A percentile compares a stretch with the other conserved stretches of the same genome.
Conservation (phyloP, 2,797 vertebrate genomes). For the Picus viridis region DNA sequence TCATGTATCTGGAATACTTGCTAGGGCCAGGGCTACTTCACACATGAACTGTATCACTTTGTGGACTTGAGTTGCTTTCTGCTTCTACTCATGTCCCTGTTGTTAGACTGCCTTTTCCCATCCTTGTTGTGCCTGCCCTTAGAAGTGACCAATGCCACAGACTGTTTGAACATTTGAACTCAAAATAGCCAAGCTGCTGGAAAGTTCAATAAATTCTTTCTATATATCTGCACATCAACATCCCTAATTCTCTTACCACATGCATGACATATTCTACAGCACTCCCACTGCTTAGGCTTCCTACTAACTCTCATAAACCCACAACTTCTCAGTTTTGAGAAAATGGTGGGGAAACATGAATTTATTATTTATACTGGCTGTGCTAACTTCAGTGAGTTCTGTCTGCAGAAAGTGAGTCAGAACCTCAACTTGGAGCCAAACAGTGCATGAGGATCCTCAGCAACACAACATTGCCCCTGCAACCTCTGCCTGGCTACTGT, state of each 20-base stretch:
- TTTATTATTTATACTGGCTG: background rate
- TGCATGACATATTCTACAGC: background rate
- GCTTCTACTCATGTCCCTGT: background rate
- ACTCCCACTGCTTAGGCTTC: background rate
- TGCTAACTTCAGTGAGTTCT: background rate
- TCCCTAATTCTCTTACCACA: slow-evolving; percentile 12
- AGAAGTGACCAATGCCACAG: background rate
- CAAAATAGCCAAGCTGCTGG: background rate
- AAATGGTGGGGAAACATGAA: background rate
- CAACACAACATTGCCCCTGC: background rate
- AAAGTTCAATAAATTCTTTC: background rate
- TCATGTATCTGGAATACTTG: background rate
- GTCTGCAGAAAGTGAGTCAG: background rate
- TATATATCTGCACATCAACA: background rate
- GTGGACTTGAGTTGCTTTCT: background rate
- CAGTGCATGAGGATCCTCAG: background rate
- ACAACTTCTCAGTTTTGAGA: background rate
- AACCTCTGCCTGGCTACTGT: background rate
- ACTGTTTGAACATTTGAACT: background rate
- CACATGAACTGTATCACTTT: background rate
- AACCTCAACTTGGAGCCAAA: background rate
- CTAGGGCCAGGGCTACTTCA: background rate
- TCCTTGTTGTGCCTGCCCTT: background rate
- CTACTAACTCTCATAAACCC: background rate
- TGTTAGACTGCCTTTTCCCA: background rate